Percentiles rank a stretch among this genome's conserved stretches.
Conservation (phyloP, 2,113 vertebrate species). For the Podiceps cristatus region DNA sequence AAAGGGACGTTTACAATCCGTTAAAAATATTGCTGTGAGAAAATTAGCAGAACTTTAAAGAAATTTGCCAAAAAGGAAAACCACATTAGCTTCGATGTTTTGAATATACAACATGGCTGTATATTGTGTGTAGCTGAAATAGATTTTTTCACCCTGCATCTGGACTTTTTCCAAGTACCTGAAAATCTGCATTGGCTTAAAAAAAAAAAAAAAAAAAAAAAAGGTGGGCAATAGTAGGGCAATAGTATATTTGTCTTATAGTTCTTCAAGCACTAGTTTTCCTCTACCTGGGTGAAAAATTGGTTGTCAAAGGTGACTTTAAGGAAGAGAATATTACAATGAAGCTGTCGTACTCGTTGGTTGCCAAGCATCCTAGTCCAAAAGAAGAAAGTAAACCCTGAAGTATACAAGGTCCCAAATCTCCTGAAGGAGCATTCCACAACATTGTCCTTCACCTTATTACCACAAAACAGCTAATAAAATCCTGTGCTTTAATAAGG, state of each 20-base stretch:
- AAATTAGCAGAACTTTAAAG: neutral
- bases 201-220: slow-evolving; percentile 11
- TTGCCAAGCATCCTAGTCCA: slow-evolving; percentile 75
- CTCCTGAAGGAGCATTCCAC: slow-evolving; percentile 63
- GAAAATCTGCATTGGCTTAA: neutral
- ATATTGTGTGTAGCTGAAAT: neutral
- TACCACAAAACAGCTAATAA: slow-evolving; percentile 77
- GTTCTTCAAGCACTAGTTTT: slow-evolving; percentile 74
- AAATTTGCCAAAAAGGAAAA: neutral
- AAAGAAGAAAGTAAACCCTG: slow-evolving; percentile 34
- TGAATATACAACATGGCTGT: neutral
- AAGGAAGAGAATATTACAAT: slow-evolving; percentile 79
- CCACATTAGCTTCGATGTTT: neutral
- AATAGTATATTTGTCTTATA: slow-evolving; percentile 69
- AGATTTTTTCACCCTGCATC: neutral
- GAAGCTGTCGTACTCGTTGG: slow-evolving; percentile 79
- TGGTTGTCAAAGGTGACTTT: slow-evolving; percentile 81
- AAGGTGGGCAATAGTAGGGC: slow-evolving; percentile 52
- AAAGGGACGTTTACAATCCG: neutral
- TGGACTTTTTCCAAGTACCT: neutral
- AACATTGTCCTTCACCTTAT: slow-evolving; percentile 56
- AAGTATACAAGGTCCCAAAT: neutral
- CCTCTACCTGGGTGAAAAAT: slow-evolving; percentile 76
- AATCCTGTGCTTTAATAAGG: slow-evolving; percentile 71
- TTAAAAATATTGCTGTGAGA: slow-evolving; percentile 2